Conservation (phyloP, 2,888 invertebrate genomes). For the Cephus rjabovi region DNA sequence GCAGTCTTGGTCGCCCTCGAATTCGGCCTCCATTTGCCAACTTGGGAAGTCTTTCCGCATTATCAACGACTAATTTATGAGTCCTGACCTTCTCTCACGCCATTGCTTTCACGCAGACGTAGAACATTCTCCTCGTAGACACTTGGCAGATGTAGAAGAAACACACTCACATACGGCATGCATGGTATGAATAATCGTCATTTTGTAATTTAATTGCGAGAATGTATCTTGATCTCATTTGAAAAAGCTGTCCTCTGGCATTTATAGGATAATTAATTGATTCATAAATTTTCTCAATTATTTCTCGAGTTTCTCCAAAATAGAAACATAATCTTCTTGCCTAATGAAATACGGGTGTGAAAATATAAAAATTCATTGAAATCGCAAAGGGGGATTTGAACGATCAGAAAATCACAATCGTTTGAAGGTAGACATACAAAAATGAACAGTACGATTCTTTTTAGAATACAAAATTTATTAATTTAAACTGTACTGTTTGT, state of each 20-base stretch:
- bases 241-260: background rate
- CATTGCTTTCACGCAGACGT: conserved; percentile 27
- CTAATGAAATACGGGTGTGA: background rate
- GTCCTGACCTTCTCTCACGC: conserved; percentile 75
- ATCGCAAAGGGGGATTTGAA: background rate
- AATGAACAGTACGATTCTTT: background rate
- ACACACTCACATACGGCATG: background rate
- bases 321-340: background rate
- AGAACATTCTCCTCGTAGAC: conserved; percentile 27
- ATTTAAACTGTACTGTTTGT: background rate
- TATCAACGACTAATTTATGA: conserved; percentile 94
- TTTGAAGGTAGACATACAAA: background rate
- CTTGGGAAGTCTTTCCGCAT: conserved; percentile 92
- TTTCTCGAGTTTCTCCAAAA: background rate
- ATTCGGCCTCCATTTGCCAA: conserved; percentile 92
- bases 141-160: background rate
- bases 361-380: background rate
- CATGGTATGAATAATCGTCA: background rate
- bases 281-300: background rate
- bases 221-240: background rate
- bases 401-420: background rate
- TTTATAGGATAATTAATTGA: background rate
- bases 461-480: background rate
- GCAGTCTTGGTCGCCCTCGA: conserved; percentile 94
- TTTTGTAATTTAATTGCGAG: background rate